Percentiles rank a stretch among this genome's conserved stretches.
Evolutionary conservation across 2,797 vertebrate genomes (phyloP).

Genomic region (Acanthornis magna): DNA sequence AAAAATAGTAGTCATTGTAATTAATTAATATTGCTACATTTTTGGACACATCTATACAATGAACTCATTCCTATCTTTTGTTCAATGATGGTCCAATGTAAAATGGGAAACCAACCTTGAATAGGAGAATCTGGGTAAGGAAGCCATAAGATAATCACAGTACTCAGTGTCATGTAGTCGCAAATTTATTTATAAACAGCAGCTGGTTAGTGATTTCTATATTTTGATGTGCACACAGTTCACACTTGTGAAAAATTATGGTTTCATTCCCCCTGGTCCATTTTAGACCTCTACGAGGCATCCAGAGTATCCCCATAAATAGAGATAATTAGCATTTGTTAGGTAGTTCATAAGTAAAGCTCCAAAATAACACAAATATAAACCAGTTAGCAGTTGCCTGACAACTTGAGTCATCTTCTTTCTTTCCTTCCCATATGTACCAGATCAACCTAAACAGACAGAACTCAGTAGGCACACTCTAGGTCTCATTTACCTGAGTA

Average conservation of each 20-base stretch:
- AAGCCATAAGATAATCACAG: not conserved
- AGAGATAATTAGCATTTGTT: not conserved
- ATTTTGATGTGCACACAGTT: not conserved
- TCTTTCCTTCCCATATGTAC: not conserved
- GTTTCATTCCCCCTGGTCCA: rapidly evolving
- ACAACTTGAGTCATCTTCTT: not conserved
- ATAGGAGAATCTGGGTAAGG: not conserved
- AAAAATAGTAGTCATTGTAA: not conserved
- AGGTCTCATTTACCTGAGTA: not conserved
- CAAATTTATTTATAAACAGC: not conserved
- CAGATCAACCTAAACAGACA: not conserved
- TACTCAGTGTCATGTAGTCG: not conserved
- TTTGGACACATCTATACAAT: not conserved
- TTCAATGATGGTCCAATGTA: not conserved
- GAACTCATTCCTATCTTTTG: not conserved
- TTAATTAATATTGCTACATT: not conserved
- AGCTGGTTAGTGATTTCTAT: not conserved
- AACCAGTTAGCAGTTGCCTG: not conserved
- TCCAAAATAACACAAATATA: not conserved
- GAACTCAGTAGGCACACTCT: not conserved
- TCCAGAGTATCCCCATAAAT: not conserved
- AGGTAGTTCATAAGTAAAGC: not conserved
- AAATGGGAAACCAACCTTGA: not conserved
- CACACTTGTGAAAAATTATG: not conserved
- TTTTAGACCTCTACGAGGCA: not conserved